Evolutionary conservation across 2,797 vertebrate species (phyloP).

Genomic region (Diglossa cyanea): DNA sequence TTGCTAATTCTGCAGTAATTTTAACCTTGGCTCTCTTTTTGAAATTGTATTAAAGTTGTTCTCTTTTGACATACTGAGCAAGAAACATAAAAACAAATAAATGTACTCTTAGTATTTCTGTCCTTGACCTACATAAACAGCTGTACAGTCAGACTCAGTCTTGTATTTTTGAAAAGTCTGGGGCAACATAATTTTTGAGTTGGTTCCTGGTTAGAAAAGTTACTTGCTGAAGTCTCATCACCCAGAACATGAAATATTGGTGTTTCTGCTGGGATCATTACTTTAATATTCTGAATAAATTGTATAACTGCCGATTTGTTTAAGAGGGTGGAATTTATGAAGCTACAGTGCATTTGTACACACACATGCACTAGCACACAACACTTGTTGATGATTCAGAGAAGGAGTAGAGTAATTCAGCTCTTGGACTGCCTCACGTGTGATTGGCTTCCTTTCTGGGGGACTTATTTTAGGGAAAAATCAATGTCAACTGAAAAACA

Average conservation of each 20-base stretch:
- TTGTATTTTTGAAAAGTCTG: neutral
- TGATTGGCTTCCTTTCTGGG: conserved; percentile 72
- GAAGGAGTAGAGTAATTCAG: conserved; percentile 74
- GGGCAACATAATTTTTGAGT: neutral
- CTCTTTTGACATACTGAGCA: neutral
- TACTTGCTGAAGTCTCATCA: neutral
- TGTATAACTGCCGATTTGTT: neutral
- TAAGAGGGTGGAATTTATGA: conserved; percentile 25
- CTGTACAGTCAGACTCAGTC: neutral
- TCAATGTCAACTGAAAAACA: conserved; percentile 76
- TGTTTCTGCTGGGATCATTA: neutral
- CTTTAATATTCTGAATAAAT: neutral
- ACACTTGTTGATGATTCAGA: conserved; percentile 73
- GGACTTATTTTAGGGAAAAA: conserved; percentile 75
- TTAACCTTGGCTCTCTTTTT: neutral
- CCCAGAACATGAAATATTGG: neutral
- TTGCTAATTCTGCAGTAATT: neutral
- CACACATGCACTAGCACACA: conserved; percentile 61
- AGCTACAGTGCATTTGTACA: conserved; percentile 65
- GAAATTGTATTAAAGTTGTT: neutral
- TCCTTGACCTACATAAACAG: conserved; percentile 12
- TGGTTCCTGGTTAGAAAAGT: neutral
- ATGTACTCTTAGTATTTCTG: neutral
- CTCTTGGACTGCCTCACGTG: conserved; percentile 70
- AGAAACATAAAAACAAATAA: neutral